phyloP scores from a whole-genome alignment of 2,113 vertebrate species.

The Gobius niger region DNA sequence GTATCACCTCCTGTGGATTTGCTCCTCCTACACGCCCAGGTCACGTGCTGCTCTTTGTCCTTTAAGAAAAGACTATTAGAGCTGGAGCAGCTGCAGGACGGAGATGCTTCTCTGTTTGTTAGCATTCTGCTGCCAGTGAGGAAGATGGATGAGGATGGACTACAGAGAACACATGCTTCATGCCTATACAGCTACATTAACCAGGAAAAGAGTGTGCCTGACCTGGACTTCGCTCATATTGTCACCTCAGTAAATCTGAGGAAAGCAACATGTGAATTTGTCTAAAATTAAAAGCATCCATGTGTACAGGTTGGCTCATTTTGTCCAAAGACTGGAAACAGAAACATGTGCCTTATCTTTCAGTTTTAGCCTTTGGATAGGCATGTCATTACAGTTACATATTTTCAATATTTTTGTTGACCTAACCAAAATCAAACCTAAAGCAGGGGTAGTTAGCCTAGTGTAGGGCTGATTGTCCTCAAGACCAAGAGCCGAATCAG shows the following conservation, averaged over 20 bases:
- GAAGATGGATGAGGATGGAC: conserved; percentile 19
- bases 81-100: conserved; percentile 45
- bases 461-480: no score
- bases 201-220: background rate
- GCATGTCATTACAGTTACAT: no score
- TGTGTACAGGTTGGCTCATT: no score
- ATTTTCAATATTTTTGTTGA: no score
- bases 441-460: no score
- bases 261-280: background rate
- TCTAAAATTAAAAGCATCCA: no score
- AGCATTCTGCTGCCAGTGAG: conserved; percentile 25
- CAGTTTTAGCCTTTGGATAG: no score
- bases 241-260: background rate
- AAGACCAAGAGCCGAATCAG: no score
- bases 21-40: conserved; percentile 17
- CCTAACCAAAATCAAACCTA: no score
- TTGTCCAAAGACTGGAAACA: no score
- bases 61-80: conserved; percentile 21
- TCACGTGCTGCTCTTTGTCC: conserved; percentile 52
- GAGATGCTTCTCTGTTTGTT: conserved; percentile 14
- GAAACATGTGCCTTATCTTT: no score
- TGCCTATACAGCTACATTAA: background rate
- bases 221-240: background rate
- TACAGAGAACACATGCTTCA: background rate
- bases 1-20: conserved; percentile 25